phyloP scores from a whole-genome alignment of 2,797 vertebrate genomes.

The Hyperoplus immaculatus region DNA sequence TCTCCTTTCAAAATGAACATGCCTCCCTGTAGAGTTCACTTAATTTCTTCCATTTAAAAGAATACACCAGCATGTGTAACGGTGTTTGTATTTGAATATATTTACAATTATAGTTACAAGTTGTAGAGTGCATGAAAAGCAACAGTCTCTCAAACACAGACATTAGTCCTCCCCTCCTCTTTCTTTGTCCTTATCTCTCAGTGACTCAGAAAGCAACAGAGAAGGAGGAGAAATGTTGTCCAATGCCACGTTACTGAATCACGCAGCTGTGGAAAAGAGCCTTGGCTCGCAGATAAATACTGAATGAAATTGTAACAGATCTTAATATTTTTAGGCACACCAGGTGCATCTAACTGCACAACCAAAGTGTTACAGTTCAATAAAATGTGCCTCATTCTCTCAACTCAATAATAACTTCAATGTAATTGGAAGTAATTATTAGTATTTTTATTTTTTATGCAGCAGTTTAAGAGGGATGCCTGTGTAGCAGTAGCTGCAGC shows the following conservation, averaged over 20 bases:
- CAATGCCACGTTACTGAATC: not conserved
- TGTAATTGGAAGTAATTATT: not conserved
- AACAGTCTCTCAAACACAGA: constrained; percentile 1
- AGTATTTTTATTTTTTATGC: constrained; percentile 7
- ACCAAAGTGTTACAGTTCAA: not conserved
- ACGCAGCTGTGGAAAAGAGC: not conserved
- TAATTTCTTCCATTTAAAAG: not conserved
- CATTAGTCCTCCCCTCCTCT: not conserved
- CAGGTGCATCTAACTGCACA: not conserved
- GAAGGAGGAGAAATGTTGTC: not conserved
- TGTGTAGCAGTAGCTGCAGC: not conserved
- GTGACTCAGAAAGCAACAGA: not conserved
- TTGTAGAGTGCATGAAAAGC: not conserved
- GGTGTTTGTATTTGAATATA: not conserved
- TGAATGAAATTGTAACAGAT: not conserved
- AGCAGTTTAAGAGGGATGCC: not conserved
- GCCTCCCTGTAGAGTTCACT: constrained; percentile 21
- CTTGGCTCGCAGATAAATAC: not conserved
- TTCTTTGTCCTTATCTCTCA: not conserved
- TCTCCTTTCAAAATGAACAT: constrained; percentile 20
- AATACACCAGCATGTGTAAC: not conserved
- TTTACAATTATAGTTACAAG: constrained; percentile 3
- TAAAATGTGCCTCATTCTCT: constrained; percentile 11
- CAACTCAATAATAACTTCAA: not conserved
- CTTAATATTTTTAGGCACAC: not conserved